A percentile compares a stretch with the other conserved stretches of the same genome.
These are phyloP conservation scores for Caenorhabditis doughertyi DNA, from an alignment of 2,888 invertebrate genomes.

Conservation along the genomic window DNA sequence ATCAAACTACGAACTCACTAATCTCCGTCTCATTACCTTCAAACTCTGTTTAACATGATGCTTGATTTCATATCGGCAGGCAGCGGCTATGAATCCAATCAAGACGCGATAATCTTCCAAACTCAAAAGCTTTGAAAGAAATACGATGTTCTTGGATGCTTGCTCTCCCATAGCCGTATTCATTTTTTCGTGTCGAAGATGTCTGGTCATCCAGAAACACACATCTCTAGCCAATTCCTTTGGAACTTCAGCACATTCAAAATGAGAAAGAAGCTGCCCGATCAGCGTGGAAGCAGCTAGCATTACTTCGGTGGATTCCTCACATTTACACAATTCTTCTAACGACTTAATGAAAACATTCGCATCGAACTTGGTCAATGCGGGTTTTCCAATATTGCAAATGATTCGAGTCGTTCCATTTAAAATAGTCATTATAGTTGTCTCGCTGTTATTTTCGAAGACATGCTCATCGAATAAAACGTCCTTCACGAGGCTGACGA, in stretches of 20 bases:
- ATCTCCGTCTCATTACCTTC: slow-evolving; percentile 66
- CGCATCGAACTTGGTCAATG: slow-evolving; percentile 30
- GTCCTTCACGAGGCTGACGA: slow-evolving; percentile 33
- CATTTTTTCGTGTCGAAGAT: slow-evolving; percentile 65
- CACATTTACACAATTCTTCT: slow-evolving; percentile 61
- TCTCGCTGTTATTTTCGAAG: slow-evolving; percentile 63
- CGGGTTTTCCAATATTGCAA: slow-evolving; percentile 36
- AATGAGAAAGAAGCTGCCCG: slow-evolving; percentile 68
- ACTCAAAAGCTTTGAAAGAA: slow-evolving; percentile 36
- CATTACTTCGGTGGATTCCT: slow-evolving; percentile 62
- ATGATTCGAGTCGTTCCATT: slow-evolving; percentile 45
- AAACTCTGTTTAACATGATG: slow-evolving; percentile 66
- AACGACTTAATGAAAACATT: slow-evolving; percentile 24
- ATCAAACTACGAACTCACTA: neutral
- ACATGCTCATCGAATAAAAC: slow-evolving; percentile 53
- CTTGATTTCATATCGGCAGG: slow-evolving; percentile 73
- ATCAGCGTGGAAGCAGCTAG: slow-evolving; percentile 68
- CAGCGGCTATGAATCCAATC: slow-evolving; percentile 63
- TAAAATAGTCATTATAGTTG: slow-evolving; percentile 25
- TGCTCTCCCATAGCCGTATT: slow-evolving; percentile 68
- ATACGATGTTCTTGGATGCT: slow-evolving; percentile 72
- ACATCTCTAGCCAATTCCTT: slow-evolving; percentile 47
- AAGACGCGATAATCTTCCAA: slow-evolving; percentile 60
- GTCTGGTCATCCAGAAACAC: slow-evolving; percentile 68
- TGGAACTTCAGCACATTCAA: slow-evolving; percentile 40